These are phyloP conservation scores for Drosophila eugracilis DNA, from an alignment of 1,140 invertebrate genomes.

Conservation along the genomic window DNA sequence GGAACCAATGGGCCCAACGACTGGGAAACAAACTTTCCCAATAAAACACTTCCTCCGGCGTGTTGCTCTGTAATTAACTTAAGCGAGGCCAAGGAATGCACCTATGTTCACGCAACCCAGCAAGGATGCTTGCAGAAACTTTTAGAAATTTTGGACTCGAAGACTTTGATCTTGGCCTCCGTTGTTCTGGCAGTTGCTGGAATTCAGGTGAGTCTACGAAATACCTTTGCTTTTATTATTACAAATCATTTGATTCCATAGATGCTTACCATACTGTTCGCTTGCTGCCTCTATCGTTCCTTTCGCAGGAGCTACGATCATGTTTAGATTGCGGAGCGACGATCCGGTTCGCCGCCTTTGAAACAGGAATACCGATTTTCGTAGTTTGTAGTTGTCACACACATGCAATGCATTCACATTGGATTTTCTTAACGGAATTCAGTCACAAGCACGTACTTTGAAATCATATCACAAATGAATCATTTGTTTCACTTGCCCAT, in stretches of 20 bases:
- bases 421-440: conserved; percentile 32
- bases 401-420: conserved; percentile 46
- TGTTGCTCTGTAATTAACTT: conserved; percentile 88
- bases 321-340: conserved; percentile 88
- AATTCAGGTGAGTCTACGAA: conserved; percentile 87
- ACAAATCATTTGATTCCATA: conserved; percentile 85
- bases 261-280: conserved; percentile 94
- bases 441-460: conserved; percentile 24
- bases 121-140: conserved; percentile 89
- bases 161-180: conserved; percentile 90
- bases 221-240: not conserved
- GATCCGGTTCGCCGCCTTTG: conserved; percentile 71
- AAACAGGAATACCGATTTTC: conserved; percentile 28
- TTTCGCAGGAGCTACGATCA: conserved; percentile 96
- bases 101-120: conserved; percentile 84
- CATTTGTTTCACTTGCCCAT: conserved; percentile 18
- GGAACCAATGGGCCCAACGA: conserved; percentile 89
- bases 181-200: conserved; percentile 92
- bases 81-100: conserved; percentile 85
- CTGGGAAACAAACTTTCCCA: conserved; percentile 87
- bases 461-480: conserved; percentile 24
- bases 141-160: conserved; percentile 87
- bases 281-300: conserved; percentile 94
- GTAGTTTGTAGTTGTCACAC: conserved; percentile 62
- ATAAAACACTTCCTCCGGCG: conserved; percentile 87